phyloP scores from a whole-genome alignment of 1,140 invertebrate genomes.

The Drosophila varians region DNA sequence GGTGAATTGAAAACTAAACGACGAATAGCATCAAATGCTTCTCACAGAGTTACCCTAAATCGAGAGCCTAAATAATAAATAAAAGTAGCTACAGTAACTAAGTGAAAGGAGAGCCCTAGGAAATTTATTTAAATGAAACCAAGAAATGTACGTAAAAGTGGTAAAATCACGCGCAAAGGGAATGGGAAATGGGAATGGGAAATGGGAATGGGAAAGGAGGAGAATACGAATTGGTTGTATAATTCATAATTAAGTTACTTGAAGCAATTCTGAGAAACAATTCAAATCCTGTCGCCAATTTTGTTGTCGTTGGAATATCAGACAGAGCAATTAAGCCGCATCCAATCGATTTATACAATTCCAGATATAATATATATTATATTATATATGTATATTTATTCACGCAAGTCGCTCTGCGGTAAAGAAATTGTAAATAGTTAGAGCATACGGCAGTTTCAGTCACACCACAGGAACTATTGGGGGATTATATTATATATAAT shows the following conservation, averaged over 20 bases:
- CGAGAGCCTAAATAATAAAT: constrained; percentile 62
- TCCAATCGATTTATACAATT: constrained; percentile 34
- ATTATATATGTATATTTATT: constrained; percentile 35
- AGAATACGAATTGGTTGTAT: constrained; percentile 44
- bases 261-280: constrained; percentile 52
- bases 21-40: constrained; percentile 79
- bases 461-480: constrained; percentile 15
- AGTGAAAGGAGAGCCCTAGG: constrained; percentile 56
- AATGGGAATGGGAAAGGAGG: too few species aligned
- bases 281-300: constrained; percentile 70
- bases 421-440: constrained; percentile 44
- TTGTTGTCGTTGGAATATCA: constrained; percentile 49
- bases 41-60: constrained; percentile 56
- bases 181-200: too few species aligned
- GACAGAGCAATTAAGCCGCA: constrained; percentile 44
- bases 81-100: constrained; percentile 69
- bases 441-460: constrained; percentile 28
- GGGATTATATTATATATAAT: constrained; percentile 50
- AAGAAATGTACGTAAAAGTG: constrained; percentile 31
- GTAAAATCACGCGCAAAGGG: constrained; percentile 24
- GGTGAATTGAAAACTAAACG: constrained; percentile 70
- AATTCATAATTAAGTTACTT: constrained; percentile 58
- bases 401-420: constrained; percentile 2
- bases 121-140: constrained; percentile 63
- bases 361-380: constrained; percentile 28